These are phyloP conservation scores for Ardeotis arabs DNA, from an alignment of 2,113 vertebrate species.

Conservation along the genomic window DNA sequence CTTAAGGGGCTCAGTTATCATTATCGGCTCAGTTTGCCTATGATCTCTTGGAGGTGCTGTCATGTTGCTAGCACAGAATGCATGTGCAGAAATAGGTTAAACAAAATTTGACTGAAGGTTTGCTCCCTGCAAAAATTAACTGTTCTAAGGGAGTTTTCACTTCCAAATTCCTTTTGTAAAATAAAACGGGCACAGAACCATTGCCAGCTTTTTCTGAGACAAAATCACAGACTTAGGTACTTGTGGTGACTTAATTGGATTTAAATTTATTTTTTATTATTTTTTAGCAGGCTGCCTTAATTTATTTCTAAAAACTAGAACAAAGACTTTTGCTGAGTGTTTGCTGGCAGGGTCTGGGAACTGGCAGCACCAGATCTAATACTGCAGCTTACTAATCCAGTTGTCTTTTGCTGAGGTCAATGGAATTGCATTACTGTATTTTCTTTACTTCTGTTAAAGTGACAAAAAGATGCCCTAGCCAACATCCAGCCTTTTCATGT, in stretches of 20 bases:
- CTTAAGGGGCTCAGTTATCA: not conserved
- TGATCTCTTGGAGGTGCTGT: not conserved
- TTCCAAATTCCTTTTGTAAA: not conserved
- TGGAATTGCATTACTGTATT: not conserved
- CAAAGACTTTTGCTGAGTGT: not conserved
- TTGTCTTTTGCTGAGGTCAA: not conserved
- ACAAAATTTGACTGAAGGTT: not conserved
- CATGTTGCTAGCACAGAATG: rapidly evolving
- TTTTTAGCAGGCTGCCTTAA: not conserved
- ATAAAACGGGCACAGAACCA: not conserved
- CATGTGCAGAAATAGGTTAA: not conserved
- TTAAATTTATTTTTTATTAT: constrained; percentile 10
- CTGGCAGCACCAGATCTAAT: not conserved
- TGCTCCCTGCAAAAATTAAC: not conserved
- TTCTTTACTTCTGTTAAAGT: not conserved
- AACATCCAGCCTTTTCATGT: not conserved
- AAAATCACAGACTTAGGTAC: not conserved
- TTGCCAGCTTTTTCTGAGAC: not conserved
- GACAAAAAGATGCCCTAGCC: not conserved
- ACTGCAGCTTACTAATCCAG: not conserved
- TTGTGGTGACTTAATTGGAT: not conserved
- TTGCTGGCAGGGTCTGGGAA: not conserved
- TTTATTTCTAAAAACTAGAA: not conserved
- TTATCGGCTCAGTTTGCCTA: not conserved
- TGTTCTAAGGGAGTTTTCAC: not conserved